Base-by-base conservation (phyloP, 2,888 invertebrate genomes). In the Sericinus montela region DNA sequence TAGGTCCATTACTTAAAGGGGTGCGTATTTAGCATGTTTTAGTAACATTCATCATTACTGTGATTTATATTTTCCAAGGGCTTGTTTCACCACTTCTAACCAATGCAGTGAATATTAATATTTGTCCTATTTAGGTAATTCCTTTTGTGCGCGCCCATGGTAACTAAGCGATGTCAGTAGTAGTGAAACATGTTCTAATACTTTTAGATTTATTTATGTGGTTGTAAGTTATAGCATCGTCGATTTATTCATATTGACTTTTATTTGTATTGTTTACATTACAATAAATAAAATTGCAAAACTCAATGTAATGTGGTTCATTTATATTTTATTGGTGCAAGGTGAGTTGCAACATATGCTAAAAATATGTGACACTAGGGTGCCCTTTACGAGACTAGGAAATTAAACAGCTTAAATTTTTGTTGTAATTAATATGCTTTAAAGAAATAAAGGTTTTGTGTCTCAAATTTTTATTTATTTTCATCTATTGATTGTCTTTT, bases 41-140 rank as follows among this genome's bases (percentile, higher is more conserved):
- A 48, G 45, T 34, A 51, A 44, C 45, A 51, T 51, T 48, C 45
- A 32, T 47, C 15, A 42, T 35, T 44, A 37, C 54, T 54, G 54
- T 54, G 54, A 54, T 54, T 50, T 47, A 43, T 43, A 43, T 48
- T 39, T 14, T 48, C 37, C 16, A 14, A 39, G 44, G 39, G 39
- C 44, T 34, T 44, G 43, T 49, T 49, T 40, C 48, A 39, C 19
- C 16, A 8, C 25, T 11, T 14, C 3, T 32, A 29, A 15, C n/a
- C 15, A 34, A 16, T 16, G 37, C 29, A 16, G 10, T 32, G 11
- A 32, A 11, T 32, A 32, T n/a, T 1, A n/a, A n/a, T 25, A 8
- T 25, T 25, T 25, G 25, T 13, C 11, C 6, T 32, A 11, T 32
- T 41, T 30, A 16, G 14, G 28, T 29, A n/a, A 19, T 19, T 19